phyloP scores from a whole-genome alignment of 1,140 invertebrate species.

The Tetraneura akinire region DNA sequence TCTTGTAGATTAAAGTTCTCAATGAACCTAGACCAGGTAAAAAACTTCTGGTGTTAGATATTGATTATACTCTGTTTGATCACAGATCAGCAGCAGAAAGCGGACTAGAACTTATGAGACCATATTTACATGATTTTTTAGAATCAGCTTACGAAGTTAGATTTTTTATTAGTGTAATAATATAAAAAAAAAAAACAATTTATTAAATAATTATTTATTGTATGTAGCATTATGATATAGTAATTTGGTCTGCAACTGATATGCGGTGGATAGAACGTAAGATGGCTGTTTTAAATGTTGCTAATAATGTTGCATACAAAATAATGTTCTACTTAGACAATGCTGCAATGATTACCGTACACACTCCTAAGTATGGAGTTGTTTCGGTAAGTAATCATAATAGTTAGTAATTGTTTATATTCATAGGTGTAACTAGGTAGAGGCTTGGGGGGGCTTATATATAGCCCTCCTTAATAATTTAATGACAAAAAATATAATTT shows the following conservation, averaged over 20 bases:
- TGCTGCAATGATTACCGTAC: conserved; percentile 92
- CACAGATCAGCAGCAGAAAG: conserved; percentile 88
- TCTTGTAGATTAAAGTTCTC: conserved; percentile 71
- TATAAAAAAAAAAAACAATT: not conserved
- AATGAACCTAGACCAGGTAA: conserved; percentile 81
- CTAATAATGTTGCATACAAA: conserved; percentile 82
- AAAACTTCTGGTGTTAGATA: conserved; percentile 91
- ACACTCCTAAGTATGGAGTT: conserved; percentile 85
- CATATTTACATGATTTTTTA: conserved; percentile 93
- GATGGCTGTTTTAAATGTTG: conserved; percentile 89
- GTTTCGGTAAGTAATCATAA: conserved; percentile 81
- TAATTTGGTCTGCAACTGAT: conserved; percentile 92
- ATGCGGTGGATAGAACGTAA: conserved; percentile 99
- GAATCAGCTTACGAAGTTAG: conserved; percentile 81
- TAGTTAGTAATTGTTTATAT: no score
- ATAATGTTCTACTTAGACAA: conserved; percentile 90
- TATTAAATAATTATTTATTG: conserved; percentile 33
- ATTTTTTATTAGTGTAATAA: conserved; percentile 14
- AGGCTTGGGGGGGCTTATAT: no score
- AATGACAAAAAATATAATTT: no score
- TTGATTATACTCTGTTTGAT: conserved; percentile 97
- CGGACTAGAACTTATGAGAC: conserved; percentile 89
- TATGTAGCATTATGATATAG: conserved; percentile 75
- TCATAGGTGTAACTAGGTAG: no score
- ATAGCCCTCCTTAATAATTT: no score